These are phyloP conservation scores for Temnothorax nylanderi DNA, from an alignment of 1,140 invertebrate species.

Conservation along the genomic window DNA sequence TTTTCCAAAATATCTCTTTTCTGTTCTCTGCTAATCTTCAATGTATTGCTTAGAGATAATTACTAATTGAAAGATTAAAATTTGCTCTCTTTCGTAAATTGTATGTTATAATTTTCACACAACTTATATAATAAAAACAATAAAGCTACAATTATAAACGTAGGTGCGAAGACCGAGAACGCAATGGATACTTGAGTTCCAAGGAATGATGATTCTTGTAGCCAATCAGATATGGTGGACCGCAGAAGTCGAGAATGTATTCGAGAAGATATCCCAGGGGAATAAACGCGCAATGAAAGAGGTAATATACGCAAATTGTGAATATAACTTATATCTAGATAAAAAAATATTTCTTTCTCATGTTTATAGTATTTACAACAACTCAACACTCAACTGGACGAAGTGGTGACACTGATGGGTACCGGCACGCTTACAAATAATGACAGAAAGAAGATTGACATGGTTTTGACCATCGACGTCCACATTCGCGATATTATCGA, in stretches of 20 bases:
- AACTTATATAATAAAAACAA: conserved; percentile 1
- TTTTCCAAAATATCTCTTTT: not conserved
- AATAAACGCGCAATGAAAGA: conserved; percentile 95
- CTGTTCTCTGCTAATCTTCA: not conserved
- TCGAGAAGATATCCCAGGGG: conserved; percentile 91
- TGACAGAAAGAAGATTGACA: conserved; percentile 94
- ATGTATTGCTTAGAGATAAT: conserved; percentile 87
- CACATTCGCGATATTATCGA: conserved; percentile 96
- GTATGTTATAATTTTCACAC: not conserved
- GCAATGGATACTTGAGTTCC: conserved; percentile 95
- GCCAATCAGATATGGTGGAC: conserved; percentile 98
- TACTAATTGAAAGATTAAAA: not conserved
- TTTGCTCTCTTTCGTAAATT: not conserved
- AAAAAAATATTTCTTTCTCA: not conserved
- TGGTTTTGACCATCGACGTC: conserved; percentile 95
- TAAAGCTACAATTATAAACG: not conserved
- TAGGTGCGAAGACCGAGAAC: conserved; percentile 86
- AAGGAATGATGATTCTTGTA: conserved; percentile 94
- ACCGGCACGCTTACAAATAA: conserved; percentile 93
- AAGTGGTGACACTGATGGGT: conserved; percentile 91
- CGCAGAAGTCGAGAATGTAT: conserved; percentile 96
- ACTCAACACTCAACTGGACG: conserved; percentile 93
- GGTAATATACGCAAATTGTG: conserved; percentile 63
- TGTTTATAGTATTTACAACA: conserved; percentile 88
- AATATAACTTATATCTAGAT: not conserved